These are phyloP conservation scores for Argyrosomus regius DNA, from an alignment of 2,797 vertebrate species.

Conservation along the genomic window DNA sequence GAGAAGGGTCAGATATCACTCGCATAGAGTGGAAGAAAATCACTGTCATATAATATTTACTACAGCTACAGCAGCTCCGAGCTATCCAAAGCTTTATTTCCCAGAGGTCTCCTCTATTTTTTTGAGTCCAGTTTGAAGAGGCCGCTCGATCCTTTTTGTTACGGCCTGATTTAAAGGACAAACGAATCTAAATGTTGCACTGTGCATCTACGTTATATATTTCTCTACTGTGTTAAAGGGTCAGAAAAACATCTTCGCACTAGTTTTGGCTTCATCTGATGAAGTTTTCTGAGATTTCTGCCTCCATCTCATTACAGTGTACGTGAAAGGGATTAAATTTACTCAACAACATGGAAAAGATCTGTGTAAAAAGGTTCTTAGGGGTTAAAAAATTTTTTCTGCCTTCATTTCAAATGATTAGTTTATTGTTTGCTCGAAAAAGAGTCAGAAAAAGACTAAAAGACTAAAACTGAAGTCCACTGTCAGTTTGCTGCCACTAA, in stretches of 20 bases:
- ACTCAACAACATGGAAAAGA: background rate
- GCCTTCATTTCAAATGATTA: background rate
- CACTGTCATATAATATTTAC: slow-evolving; percentile 56
- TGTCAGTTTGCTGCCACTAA: no score
- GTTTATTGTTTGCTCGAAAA: background rate
- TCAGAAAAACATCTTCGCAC: background rate
- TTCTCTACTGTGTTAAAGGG: background rate
- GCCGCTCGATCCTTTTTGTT: slow-evolving; percentile 11
- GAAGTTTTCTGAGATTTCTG: background rate
- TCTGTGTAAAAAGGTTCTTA: background rate
- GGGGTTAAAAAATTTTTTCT: background rate
- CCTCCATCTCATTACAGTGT: background rate
- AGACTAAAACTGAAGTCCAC: no score
- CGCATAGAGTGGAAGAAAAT: slow-evolving; percentile 28
- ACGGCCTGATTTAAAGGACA: slow-evolving; percentile 23
- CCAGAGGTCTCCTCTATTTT: slow-evolving; percentile 50
- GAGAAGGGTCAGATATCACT: slow-evolving; percentile 25
- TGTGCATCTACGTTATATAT: background rate
- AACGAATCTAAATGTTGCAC: background rate
- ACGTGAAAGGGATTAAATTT: background rate
- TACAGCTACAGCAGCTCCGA: slow-evolving; percentile 26
- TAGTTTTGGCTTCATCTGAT: background rate
- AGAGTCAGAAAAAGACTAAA: background rate
- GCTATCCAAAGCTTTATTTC: slow-evolving; percentile 65
- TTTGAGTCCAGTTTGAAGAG: slow-evolving; percentile 34